Conservation (phyloP, 2,113 vertebrate species). For the Neotoma lepida region DNA sequence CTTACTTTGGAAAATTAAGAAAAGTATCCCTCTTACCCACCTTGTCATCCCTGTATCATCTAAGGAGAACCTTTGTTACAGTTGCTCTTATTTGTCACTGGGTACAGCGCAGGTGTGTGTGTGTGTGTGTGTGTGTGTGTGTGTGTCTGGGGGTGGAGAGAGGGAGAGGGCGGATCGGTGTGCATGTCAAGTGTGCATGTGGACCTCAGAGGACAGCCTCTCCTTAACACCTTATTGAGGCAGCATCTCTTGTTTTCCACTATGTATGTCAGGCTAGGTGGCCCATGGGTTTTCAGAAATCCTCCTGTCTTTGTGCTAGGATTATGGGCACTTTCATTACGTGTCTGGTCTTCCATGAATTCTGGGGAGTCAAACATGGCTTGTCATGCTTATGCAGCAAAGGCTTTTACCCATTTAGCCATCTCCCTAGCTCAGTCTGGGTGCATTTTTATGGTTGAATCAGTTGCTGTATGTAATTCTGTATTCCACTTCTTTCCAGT, state of each 20-base stretch:
- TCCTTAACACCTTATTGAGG: not conserved
- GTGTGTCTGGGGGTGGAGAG: not conserved
- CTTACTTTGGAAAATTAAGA: conserved; percentile 30
- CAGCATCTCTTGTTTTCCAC: not conserved
- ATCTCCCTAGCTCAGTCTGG: not conserved
- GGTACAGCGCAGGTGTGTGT: not conserved
- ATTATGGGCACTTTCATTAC: not conserved
- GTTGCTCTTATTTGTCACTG: not conserved
- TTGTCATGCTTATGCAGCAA: not conserved
- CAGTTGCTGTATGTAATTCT: not conserved
- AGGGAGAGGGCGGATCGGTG: not conserved
- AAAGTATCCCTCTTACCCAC: not conserved
- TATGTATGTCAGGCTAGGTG: not conserved
- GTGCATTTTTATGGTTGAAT: not conserved
- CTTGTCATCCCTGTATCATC: not conserved
- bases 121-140: too few relatives aligned
- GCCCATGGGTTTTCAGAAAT: not conserved
- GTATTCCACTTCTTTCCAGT: not conserved
- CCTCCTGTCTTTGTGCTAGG: not conserved
- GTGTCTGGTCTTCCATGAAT: not conserved
- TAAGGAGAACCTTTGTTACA: conserved; percentile 5
- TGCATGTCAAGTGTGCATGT: not conserved
- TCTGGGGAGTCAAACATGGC: not conserved
- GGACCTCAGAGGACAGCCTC: not conserved
- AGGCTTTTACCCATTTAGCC: not conserved